Base-by-base conservation (phyloP, 1,140 invertebrate genomes). In the Hyles vespertilio region DNA sequence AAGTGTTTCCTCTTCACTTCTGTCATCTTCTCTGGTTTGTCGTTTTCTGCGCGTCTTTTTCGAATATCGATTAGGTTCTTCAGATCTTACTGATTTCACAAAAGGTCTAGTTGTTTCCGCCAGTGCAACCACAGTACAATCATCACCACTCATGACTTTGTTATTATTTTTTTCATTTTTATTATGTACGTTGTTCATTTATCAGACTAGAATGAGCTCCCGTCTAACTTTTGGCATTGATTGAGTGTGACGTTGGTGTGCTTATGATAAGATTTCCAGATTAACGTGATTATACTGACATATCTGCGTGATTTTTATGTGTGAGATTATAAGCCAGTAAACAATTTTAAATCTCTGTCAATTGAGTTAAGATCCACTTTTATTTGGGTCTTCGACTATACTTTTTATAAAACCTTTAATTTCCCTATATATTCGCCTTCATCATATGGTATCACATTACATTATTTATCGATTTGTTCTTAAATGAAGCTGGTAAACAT, bases 191-290 rank as follows among this genome's bases (percentile, higher is more conserved):
- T 52, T 60, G 62, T 54, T 53, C 58, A 63, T 61, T 66, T 67
- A 72, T 65, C 67, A 68, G 48, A 61, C 59, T 63, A 67, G 59
- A 75, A 67, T 73, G 75, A 77, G 78, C 70, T 61, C 62, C 63
- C 64, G 74, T 77, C 69, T 70, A 65, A 66, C 60, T 76, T 74
- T 76, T 84, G 81, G 84, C 85, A 84, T 88, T 88, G 85, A 88
- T 88, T 85, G 79, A 85, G 76, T 74, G 74, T 83, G 83, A 83
- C 78, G 78, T 71, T 58, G 47, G 61, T 55, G 52, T 47, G 55
- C 57, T 44, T 22, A 32, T 54, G 83, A 86, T 86, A 86, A 88
- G 81, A 82, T 80, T 78, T 74, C 67, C 67, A 77, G 80, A 84
- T 87, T 79, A 82, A 63, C 53, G 63, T 78, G 77, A 82, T 85